phyloP scores from a whole-genome alignment of 37 sponge, comb jelly and placozoan species.

The Chondrosia reniformis region DNA sequence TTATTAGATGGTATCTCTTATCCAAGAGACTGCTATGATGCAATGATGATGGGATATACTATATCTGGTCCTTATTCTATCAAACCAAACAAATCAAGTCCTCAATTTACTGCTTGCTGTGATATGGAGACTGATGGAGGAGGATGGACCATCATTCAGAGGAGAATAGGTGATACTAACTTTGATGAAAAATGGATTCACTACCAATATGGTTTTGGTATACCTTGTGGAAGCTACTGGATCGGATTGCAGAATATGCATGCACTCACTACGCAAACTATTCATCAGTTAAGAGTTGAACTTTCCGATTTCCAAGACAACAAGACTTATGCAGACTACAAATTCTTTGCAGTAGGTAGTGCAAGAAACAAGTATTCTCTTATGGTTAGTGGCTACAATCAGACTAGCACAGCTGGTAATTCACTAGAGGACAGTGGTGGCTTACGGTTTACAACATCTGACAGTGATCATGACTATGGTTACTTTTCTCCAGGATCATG shows the following conservation, averaged over 20 bases:
- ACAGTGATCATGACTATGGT: constrained; percentile 22
- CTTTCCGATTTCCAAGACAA: neutral
- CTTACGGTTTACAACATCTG: neutral
- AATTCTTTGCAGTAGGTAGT: neutral
- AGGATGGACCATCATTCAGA: constrained; percentile 10
- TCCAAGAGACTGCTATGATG: constrained; percentile 18
- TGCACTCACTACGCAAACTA: neutral
- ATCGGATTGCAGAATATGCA: constrained; percentile 5
- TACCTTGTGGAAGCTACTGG: neutral
- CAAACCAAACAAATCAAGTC: neutral
- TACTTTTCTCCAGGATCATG: too few species aligned
- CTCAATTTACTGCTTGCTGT: constrained; percentile 1
- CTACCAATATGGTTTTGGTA: constrained; percentile 1
- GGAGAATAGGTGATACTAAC: neutral
- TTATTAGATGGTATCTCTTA: neutral
- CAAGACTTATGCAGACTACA: neutral
- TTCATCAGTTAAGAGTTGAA: constrained; percentile 1
- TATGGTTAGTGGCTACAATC: neutral
- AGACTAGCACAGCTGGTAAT: neutral
- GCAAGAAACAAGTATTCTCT: neutral
- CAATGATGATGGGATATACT: neutral
- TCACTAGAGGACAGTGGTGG: constrained; percentile 1
- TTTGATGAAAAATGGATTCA: neutral
- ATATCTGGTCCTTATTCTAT: neutral
- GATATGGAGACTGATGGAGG: constrained; percentile 16